These are phyloP conservation scores for Macheiramphus alcinus DNA, from an alignment of 2,113 vertebrate species.

Conservation along the genomic window DNA sequence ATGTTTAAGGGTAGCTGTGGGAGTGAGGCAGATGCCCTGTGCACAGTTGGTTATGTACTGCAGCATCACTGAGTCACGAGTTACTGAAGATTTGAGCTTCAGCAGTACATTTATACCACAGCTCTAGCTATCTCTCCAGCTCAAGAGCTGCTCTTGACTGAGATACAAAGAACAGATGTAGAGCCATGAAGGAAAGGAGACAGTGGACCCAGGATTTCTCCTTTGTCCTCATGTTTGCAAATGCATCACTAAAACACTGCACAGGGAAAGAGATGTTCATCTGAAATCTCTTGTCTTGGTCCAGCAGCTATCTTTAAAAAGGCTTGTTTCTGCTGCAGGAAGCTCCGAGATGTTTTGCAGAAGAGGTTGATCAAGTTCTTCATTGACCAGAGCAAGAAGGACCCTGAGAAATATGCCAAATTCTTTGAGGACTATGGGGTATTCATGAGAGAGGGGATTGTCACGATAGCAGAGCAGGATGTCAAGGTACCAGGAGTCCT, in stretches of 20 bases:
- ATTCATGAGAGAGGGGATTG: slow-evolving; percentile 96
- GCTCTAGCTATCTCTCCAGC: neutral
- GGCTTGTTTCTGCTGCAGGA: slow-evolving; percentile 74
- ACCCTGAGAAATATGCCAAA: slow-evolving; percentile 89
- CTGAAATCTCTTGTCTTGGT: neutral
- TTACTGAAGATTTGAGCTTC: neutral
- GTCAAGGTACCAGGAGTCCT: slow-evolving; percentile 80
- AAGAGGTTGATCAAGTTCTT: slow-evolving; percentile 93
- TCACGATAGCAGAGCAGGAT: slow-evolving; percentile 89
- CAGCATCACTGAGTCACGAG: neutral
- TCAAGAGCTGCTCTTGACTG: neutral
- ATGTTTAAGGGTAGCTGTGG: neutral
- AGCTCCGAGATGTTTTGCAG: slow-evolving; percentile 90
- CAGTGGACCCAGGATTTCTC: neutral
- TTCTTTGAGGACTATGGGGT: slow-evolving; percentile 95
- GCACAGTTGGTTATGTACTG: neutral
- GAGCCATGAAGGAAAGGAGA: neutral
- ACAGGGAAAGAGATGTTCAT: neutral
- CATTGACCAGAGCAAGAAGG: slow-evolving; percentile 92
- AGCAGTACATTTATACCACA: neutral
- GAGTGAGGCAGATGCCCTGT: neutral
- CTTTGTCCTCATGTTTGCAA: neutral
- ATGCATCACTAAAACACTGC: neutral
- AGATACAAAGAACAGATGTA: neutral
- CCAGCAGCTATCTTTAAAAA: neutral